Conservation (phyloP, 2,797 vertebrate species). For the Falco naumanni region DNA sequence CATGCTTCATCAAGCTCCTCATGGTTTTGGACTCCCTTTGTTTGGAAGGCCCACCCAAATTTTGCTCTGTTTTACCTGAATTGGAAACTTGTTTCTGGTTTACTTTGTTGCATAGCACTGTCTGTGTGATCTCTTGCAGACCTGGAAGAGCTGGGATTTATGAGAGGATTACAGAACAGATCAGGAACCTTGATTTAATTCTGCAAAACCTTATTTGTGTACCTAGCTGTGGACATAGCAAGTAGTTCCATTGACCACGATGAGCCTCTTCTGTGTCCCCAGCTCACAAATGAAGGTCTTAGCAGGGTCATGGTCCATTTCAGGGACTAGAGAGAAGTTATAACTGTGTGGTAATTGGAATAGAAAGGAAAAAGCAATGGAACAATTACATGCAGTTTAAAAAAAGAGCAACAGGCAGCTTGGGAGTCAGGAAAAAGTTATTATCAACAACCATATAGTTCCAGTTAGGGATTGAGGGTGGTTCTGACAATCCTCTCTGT, state of each 20-base stretch:
- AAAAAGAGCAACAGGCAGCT: background rate
- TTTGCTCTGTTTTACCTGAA: background rate
- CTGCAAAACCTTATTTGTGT: rapidly evolving
- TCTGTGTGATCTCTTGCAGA: background rate
- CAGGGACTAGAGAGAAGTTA: background rate
- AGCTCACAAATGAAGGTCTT: background rate
- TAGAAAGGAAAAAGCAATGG: background rate
- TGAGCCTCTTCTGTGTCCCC: background rate
- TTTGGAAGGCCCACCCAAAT: background rate
- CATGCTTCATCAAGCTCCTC: background rate
- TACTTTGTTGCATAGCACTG: background rate
- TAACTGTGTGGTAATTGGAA: background rate
- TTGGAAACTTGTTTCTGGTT: background rate
- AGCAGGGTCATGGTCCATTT: background rate
- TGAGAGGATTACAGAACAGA: background rate
- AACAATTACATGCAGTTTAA: background rate
- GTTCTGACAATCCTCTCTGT: background rate
- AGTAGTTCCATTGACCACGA: background rate
- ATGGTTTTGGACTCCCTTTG: rapidly evolving
- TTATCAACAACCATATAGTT: background rate
- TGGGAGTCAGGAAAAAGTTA: background rate
- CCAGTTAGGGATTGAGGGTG: background rate
- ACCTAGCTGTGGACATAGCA: background rate
- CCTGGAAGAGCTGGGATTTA: background rate
- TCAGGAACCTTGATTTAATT: background rate